A percentile compares a stretch with the other conserved stretches of the same genome.
Evolutionary conservation across 2,113 vertebrate genomes (phyloP).

Genomic region (Irena cyanogastra): DNA sequence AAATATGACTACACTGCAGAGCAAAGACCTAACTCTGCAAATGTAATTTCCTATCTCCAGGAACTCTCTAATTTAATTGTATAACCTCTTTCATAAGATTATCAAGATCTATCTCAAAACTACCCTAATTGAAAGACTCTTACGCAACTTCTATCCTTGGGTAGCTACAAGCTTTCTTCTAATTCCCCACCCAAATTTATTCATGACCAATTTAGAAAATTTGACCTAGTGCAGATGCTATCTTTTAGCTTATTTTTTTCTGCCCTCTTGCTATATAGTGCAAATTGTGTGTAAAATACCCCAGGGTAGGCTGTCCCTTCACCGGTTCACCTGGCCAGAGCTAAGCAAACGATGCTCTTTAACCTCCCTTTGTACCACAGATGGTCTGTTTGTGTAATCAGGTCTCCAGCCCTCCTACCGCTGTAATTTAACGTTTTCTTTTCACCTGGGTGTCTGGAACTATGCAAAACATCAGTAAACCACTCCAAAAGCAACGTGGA

Average conservation of each 20-base stretch:
- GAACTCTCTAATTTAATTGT: constrained; percentile 40
- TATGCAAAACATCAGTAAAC: not conserved
- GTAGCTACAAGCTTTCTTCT: constrained; percentile 15
- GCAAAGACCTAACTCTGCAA: constrained; percentile 1
- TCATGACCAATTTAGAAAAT: not conserved
- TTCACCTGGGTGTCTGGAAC: not conserved
- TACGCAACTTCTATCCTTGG: constrained; percentile 20
- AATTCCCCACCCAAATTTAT: constrained; percentile 27
- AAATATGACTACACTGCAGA: not conserved
- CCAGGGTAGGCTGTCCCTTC: not conserved
- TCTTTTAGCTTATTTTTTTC: not conserved
- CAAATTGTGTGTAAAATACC: not conserved
- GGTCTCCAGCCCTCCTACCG: not conserved
- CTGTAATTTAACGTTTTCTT: not conserved
- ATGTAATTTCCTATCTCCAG: constrained; percentile 36
- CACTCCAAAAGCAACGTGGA: not conserved
- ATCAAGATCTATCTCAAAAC: constrained; percentile 62
- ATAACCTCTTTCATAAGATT: constrained; percentile 45
- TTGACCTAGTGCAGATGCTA: not conserved
- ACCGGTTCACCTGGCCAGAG: not conserved
- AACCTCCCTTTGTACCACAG: not conserved
- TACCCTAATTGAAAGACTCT: constrained; percentile 40
- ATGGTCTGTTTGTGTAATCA: not conserved
- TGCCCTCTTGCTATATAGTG: not conserved
- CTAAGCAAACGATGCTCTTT: not conserved